Conservation (phyloP, 2,888 invertebrate species). For the Ophion slaviceki region DNA sequence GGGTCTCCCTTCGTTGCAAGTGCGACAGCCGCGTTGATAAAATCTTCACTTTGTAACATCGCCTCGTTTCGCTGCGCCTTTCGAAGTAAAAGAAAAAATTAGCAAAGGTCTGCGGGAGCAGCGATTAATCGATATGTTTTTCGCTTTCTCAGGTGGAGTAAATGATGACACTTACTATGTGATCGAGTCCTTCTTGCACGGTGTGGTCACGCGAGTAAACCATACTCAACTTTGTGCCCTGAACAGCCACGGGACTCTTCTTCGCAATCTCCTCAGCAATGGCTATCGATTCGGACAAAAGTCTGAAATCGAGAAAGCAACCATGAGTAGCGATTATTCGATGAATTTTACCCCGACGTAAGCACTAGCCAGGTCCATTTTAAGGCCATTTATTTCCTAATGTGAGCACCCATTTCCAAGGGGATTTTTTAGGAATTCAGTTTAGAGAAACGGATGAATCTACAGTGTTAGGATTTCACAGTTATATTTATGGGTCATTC, state of each 20-base stretch:
- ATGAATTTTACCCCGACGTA: background rate
- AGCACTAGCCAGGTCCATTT: background rate
- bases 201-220: constrained; percentile 95
- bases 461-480: no score
- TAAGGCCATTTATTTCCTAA: background rate
- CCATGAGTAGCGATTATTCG: background rate
- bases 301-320: constrained; percentile 83
- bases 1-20: constrained; percentile 89
- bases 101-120: background rate
- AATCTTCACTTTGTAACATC: constrained; percentile 96
- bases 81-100: constrained; percentile 76
- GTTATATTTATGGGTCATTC: no score
- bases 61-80: constrained; percentile 92
- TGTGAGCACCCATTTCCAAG: no score
- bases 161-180: constrained; percentile 90
- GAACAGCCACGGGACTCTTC: constrained; percentile 97
- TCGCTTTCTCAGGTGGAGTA: constrained; percentile 76
- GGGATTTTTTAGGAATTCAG: no score
- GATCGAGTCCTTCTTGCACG: constrained; percentile 94
- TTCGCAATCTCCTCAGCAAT: constrained; percentile 92
- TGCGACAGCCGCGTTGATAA: constrained; percentile 91
- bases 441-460: no score
- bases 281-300: constrained; percentile 89
- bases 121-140: constrained; percentile 27
- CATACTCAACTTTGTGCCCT: constrained; percentile 93